Base-by-base conservation (phyloP, 1,140 invertebrate genomes). In the Achroia grisella region DNA sequence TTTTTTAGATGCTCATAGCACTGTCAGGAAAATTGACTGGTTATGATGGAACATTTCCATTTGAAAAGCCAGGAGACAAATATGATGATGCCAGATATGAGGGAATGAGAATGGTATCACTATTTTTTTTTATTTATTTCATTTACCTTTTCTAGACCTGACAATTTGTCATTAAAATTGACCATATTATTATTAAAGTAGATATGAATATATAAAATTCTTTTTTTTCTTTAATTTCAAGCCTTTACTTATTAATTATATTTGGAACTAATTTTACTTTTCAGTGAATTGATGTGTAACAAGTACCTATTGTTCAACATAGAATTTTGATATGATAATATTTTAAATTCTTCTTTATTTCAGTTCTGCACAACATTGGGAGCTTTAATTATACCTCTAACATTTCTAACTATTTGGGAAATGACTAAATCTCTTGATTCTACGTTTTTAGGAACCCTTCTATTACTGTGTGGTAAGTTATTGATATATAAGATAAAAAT, bases 51-150 rank as follows among this genome's bases (percentile, higher is more conserved):
- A 96, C 87, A 47, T 98, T 97, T 90, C 89, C 95, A 0, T 99
- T 98, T 88, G 94, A 97, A 61, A 98, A 98, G 86, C 97, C 97
- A 5, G 97, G 97, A 6, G 96, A 98, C 83, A 96, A 95, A 71
- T 98, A 95, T 87, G 92, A 93, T 43, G 92, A 94, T 51, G 92
- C 93, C 0, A 90, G 91, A 48, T 98, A 98, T 81, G 83, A 97
- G 56, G 97, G 97, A 59, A 99, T 99, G 97, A 90, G 97, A 89
- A 86, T 97, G 59, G 95, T 97, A 88, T 92, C 91, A 88, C 12
- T 23, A 3, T 2, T 3, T 6, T 23, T 23, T 23, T 23, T 23
- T 3, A 23, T 3, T 23, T 23, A 3, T 3, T 3, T 23, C 2
- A 23, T 6, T 23, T 3, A 23, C 6, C 6, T 23, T 23, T 23